Percentiles rank a stretch among this genome's conserved stretches.
Conservation (phyloP, 2,113 vertebrate genomes). For the Chamaetylas fuelleborni region DNA sequence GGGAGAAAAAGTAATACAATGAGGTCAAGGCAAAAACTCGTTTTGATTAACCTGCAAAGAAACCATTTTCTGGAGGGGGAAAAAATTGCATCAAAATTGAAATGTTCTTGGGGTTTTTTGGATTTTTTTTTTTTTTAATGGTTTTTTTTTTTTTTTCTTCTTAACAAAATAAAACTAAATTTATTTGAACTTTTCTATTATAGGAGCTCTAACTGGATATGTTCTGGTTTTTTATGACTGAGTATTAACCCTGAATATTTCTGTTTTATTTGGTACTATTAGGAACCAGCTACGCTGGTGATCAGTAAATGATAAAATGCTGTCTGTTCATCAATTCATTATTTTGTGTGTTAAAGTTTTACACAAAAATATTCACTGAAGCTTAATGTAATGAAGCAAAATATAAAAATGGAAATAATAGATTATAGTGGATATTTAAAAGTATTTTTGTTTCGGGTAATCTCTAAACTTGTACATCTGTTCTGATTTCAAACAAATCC, state of each 20-base stretch:
- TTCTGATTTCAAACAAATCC: conserved; percentile 5
- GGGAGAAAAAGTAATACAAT: background rate
- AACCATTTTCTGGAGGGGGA: background rate
- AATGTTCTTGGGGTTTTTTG: background rate
- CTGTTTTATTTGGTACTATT: background rate
- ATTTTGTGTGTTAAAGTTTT: background rate
- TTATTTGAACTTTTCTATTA: background rate
- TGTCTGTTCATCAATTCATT: background rate
- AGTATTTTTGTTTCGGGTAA: background rate
- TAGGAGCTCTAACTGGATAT: background rate
- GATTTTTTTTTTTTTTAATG: too few species aligned
- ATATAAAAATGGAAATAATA: background rate
- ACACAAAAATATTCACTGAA: background rate
- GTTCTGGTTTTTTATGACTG: background rate
- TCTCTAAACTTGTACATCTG: conserved; percentile 33
- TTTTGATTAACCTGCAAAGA: background rate
- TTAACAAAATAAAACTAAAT: background rate
- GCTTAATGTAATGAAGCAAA: background rate
- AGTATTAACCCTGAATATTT: background rate
- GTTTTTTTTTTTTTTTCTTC: too few species aligned
- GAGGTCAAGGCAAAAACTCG: background rate
- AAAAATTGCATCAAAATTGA: background rate
- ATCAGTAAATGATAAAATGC: background rate
- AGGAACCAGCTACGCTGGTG: background rate
- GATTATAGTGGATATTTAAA: background rate